Percentiles rank a stretch among this genome's conserved stretches.
Evolutionary conservation across 2,797 vertebrate genomes (phyloP).

Genomic region (Scyliorhinus canicula): DNA sequence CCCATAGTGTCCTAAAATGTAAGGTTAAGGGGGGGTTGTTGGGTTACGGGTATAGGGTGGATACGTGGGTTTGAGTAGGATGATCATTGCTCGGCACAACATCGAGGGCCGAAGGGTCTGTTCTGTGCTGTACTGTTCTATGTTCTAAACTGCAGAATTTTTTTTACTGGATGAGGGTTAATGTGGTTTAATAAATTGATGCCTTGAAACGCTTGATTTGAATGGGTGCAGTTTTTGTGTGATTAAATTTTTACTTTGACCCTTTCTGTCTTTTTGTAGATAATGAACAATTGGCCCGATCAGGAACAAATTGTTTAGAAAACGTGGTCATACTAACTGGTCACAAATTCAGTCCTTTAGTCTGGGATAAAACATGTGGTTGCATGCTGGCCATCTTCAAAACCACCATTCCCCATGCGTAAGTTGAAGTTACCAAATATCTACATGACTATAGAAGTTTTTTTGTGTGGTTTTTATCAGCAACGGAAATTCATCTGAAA

Average conservation of each 20-base stretch:
- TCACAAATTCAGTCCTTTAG: constrained; percentile 84
- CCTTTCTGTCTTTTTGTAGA: constrained; percentile 57
- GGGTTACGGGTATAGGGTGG: no score
- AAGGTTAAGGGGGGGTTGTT: no score
- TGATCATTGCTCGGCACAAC: no score
- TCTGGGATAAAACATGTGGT: constrained; percentile 84
- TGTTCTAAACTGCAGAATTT: no score
- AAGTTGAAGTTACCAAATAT: constrained; percentile 50
- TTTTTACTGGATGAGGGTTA: no score
- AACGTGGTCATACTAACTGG: constrained; percentile 92
- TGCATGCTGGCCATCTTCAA: constrained; percentile 96
- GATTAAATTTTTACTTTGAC: background rate
- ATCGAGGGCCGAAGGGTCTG: no score
- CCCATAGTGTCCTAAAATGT: no score
- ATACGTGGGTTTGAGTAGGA: no score
- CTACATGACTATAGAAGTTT: background rate
- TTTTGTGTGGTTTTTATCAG: background rate
- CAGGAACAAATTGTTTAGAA: constrained; percentile 91
- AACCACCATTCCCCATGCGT: constrained; percentile 87
- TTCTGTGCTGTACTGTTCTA: no score
- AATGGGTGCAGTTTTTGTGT: background rate
- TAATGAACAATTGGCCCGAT: constrained; percentile 93
- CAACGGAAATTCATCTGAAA: background rate
- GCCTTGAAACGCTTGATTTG: background rate
- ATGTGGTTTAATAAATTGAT: background rate